Base-by-base conservation (phyloP, 2,113 vertebrate genomes). In the Cnemophilus loriae region DNA sequence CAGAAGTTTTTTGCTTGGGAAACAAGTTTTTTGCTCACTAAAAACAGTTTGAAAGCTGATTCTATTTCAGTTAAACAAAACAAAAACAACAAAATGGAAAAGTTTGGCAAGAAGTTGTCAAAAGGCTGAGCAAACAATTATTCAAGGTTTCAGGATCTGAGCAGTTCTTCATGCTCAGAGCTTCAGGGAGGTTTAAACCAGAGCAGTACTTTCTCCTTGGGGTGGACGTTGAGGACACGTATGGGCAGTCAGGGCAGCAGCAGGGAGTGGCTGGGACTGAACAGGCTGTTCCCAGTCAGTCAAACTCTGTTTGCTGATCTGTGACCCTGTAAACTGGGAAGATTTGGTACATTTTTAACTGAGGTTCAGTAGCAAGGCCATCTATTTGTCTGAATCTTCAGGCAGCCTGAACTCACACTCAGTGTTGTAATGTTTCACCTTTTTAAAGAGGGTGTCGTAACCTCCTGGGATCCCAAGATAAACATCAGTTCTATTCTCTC, bases 261-360 rank as follows among this genome's bases (percentile, higher is more conserved):
- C 32, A 15, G 32, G 9, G 44, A 44, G 41, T 0, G 0, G 23
- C 30, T 68, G 60, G 16, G 60, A 30, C 16, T 0, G 0, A 57
- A 19, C 4, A 28, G 47, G 52, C n/a, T 37, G 21, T 33, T 82
- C 28, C 56, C 74, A 56, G 53, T 42, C 82, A 79, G 16, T 71
- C 69, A 75, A 32, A n/a, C 4, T 55, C 67, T 64, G 14, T 37
- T 57, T 78, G 61, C 46, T 83, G 49, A 28, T 24, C 63, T 64
- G 26, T 32, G 20, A 42, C n/a, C 17, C 53, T 61, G 41, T 32
- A n/a, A 93, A 69, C 49, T 24, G 46, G 28, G 32, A 60, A 53
- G n/a, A 69, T 47, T 68, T 69, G 70, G 53, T 52, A 23, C 53
- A 26, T 79, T 83, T 93, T 79, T 44, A 63, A 67, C 52, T 63